phyloP scores from a whole-genome alignment of 2,888 invertebrate genomes.

The Smittia sp. region DNA sequence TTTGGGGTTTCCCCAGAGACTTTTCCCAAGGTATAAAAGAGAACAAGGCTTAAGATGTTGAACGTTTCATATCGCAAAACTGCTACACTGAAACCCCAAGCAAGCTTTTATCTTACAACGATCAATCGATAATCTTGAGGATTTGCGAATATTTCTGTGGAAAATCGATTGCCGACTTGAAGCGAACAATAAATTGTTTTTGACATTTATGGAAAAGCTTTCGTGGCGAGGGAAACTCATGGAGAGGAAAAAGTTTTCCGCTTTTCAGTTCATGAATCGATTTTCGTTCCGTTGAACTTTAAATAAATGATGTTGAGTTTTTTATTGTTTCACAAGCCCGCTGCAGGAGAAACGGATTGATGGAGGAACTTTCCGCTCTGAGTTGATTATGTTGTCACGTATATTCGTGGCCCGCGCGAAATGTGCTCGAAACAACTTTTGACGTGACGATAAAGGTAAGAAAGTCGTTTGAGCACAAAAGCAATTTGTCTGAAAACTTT shows the following conservation, averaged over 20 bases:
- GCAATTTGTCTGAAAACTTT: too few species aligned
- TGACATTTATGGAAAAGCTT: neutral
- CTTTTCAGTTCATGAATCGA: too few species aligned
- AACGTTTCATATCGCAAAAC: neutral
- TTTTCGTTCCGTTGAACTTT: too few species aligned
- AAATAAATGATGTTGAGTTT: too few species aligned
- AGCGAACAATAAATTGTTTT: neutral
- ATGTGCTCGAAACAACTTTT: neutral
- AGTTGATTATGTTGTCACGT: slow-evolving; percentile 11
- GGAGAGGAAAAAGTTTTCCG: neutral
- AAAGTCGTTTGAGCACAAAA: neutral
- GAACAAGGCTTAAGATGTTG: too few species aligned
- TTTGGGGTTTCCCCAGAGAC: too few species aligned
- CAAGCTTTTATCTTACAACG: neutral
- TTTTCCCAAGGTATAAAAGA: too few species aligned
- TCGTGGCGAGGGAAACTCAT: neutral
- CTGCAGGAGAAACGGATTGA: too few species aligned
- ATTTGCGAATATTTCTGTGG: neutral
- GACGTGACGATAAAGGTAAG: neutral
- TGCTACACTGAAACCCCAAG: too few species aligned
- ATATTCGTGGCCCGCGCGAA: neutral
- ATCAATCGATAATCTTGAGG: neutral
- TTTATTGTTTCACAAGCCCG: too few species aligned
- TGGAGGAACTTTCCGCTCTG: neutral
- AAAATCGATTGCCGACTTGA: neutral